Conservation (phyloP, 2,797 vertebrate genomes). For the Danio aesculapii region DNA sequence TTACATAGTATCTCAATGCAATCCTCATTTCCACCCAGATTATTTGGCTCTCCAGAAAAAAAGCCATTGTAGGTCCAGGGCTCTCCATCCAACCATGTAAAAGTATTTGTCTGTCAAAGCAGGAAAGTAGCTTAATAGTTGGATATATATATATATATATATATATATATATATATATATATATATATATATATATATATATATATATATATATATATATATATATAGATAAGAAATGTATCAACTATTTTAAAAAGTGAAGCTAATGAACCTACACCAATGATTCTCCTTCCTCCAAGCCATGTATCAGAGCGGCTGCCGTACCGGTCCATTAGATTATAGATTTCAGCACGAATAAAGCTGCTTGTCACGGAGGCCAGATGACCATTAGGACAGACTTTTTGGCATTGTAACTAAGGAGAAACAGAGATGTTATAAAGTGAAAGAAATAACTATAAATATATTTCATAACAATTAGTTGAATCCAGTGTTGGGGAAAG, state of each 20-base stretch:
- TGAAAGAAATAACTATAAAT: neutral
- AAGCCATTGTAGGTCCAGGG: slow-evolving; percentile 68
- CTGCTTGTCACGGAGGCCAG: slow-evolving; percentile 69
- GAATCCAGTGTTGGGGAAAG: too few relatives aligned
- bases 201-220: too few relatives aligned
- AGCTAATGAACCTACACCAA: slow-evolving; percentile 56
- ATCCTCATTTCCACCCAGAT: slow-evolving; percentile 53
- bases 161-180: too few relatives aligned
- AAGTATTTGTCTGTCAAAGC: slow-evolving; percentile 63
- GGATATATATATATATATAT: too few relatives aligned
- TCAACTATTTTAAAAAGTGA: neutral
- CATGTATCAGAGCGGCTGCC: slow-evolving; percentile 58
- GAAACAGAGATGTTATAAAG: slow-evolving; percentile 1
- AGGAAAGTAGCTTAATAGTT: neutral
- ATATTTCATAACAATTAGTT: too few relatives aligned
- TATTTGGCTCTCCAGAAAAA: slow-evolving; percentile 67
- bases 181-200: too few relatives aligned
- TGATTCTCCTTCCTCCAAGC: slow-evolving; percentile 67
- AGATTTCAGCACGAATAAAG: slow-evolving; percentile 60
- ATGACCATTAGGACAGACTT: slow-evolving; percentile 60
- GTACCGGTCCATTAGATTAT: slow-evolving; percentile 58
- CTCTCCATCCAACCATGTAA: slow-evolving; percentile 73
- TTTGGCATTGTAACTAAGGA: slow-evolving; percentile 67
- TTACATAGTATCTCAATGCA: slow-evolving; percentile 68
- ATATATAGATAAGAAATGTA: neutral